phyloP scores from a whole-genome alignment of 1,140 invertebrate species.

The Drosophila aff. region DNA sequence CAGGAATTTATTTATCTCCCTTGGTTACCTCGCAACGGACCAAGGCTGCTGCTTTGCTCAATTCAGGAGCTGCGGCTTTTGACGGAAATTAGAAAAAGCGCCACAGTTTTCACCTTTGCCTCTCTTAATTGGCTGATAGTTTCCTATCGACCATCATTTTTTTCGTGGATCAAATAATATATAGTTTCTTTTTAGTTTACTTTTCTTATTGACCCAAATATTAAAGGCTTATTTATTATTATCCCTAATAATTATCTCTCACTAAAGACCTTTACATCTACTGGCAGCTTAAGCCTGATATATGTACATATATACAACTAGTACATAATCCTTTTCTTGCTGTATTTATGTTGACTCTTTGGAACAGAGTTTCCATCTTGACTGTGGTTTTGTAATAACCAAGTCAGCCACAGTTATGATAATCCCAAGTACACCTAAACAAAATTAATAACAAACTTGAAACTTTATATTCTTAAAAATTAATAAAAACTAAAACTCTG shows the following conservation, averaged over 20 bases:
- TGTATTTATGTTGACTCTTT: not conserved
- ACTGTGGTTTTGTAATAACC: constrained; percentile 19
- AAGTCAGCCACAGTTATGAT: constrained; percentile 31
- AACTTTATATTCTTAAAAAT: no score
- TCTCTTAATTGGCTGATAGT: not conserved
- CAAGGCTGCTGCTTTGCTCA: not conserved
- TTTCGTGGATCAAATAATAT: not conserved
- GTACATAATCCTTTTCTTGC: not conserved
- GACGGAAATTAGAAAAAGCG: not conserved
- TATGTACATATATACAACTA: not conserved
- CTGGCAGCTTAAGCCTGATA: not conserved
- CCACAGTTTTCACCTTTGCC: not conserved
- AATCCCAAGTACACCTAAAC: constrained; percentile 8
- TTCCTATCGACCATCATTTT: not conserved
- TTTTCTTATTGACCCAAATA: not conserved
- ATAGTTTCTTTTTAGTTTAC: not conserved
- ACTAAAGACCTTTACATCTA: not conserved
- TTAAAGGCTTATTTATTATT: not conserved
- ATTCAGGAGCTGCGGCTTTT: not conserved
- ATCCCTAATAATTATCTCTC: not conserved
- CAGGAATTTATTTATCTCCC: constrained; percentile 22
- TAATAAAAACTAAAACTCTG: no score
- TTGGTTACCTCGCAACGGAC: constrained; percentile 4
- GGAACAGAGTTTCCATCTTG: constrained; percentile 33
- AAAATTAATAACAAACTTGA: not conserved